A percentile compares a stretch with the other conserved stretches of the same genome.
These are phyloP conservation scores for Clostera curtula DNA, from an alignment of 2,888 invertebrate species.

Conservation along the genomic window DNA sequence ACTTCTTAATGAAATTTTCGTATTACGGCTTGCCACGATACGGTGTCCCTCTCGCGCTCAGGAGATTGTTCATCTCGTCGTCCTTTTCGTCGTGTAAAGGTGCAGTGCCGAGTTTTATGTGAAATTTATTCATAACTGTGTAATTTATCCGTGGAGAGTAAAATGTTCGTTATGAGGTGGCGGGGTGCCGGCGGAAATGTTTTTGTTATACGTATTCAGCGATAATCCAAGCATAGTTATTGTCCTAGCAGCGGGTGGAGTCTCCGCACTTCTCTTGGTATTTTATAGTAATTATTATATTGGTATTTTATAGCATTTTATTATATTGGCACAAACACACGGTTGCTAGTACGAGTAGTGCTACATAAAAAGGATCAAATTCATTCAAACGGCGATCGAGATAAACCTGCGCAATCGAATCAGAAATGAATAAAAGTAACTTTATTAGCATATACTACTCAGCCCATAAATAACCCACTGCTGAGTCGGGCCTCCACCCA, in stretches of 20 bases:
- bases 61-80: slow-evolving; percentile 22
- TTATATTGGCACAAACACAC: too few relatives aligned
- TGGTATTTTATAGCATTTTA: slow-evolving; percentile 1
- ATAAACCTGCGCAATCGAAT: too few relatives aligned
- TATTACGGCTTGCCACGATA: slow-evolving; percentile 55
- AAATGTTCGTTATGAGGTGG: slow-evolving; percentile 56
- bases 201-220: slow-evolving; percentile 59
- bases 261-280: slow-evolving; percentile 41
- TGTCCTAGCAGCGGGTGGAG: too few relatives aligned
- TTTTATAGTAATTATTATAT: slow-evolving; percentile 26
- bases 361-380: too few relatives aligned
- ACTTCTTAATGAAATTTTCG: slow-evolving; percentile 74
- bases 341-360: too few relatives aligned
- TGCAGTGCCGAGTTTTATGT: slow-evolving; percentile 72
- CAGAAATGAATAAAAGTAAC: too few relatives aligned
- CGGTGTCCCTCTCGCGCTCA: slow-evolving; percentile 31
- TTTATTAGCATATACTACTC: too few relatives aligned
- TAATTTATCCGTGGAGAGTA: slow-evolving; percentile 71
- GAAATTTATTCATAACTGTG: slow-evolving; percentile 76
- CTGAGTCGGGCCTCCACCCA: too few relatives aligned
- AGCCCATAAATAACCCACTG: too few relatives aligned
- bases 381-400: too few relatives aligned
- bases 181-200: slow-evolving; percentile 28
- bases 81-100: slow-evolving; percentile 62
- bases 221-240: slow-evolving; percentile 53